These are phyloP conservation scores for Phoxinus phoxinus DNA, from an alignment of 2,113 vertebrate genomes.

Conservation along the genomic window DNA sequence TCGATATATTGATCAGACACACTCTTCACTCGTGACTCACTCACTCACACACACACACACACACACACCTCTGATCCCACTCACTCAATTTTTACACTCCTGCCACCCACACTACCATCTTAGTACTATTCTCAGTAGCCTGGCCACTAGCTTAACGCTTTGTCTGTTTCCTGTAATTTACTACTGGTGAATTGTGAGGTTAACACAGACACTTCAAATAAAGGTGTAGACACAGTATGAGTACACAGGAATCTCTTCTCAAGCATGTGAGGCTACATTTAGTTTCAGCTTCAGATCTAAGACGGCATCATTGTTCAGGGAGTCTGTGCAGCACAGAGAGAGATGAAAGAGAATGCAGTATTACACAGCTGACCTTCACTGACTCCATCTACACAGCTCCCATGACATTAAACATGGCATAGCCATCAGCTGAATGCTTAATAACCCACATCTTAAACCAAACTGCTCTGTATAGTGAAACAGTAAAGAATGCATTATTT, in stretches of 20 bases:
- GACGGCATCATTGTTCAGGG: not conserved
- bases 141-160: not conserved
- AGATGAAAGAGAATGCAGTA: conserved; percentile 21
- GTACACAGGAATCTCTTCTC: conserved; percentile 47
- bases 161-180: not conserved
- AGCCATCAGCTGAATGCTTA: conserved; percentile 22
- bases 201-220: not conserved
- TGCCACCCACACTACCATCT: conserved; percentile 48
- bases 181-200: not conserved
- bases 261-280: conserved; percentile 42
- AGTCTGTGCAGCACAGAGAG: not conserved
- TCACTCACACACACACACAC: conserved; percentile 3
- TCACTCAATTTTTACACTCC: conserved; percentile 8
- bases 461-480: not conserved
- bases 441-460: not conserved
- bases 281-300: conserved; percentile 64
- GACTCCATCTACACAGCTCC: not conserved
- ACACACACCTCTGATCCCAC: conserved; percentile 49
- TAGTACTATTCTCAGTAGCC: conserved; percentile 30
- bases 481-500: not conserved
- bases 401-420: conserved; percentile 13
- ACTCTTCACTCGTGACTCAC: conserved; percentile 13
- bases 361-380: conserved; percentile 15
- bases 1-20: not conserved
- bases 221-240: conserved; percentile 2